Percentiles rank a stretch among this genome's conserved stretches.
These are phyloP conservation scores for Dendronephthya gigantea DNA, from an alignment of 64 coral and sea anemone genomes.

Conservation along the genomic window DNA sequence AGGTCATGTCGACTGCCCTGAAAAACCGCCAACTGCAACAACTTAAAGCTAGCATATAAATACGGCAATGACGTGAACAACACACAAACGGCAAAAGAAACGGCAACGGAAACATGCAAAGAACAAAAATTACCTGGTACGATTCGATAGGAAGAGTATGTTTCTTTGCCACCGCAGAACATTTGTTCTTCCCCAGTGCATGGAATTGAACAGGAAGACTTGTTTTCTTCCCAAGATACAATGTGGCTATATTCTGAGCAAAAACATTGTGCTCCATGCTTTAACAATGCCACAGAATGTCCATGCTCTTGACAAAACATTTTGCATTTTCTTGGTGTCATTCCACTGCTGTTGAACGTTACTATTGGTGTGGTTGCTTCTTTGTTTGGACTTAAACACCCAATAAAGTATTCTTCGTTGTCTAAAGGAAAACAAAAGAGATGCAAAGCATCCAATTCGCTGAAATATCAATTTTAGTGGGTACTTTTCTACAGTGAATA, in stretches of 20 bases:
- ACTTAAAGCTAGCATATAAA: no score
- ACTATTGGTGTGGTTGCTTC: background rate
- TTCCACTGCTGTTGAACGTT: background rate
- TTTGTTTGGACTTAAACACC: background rate
- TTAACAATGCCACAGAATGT: background rate
- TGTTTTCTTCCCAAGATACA: background rate
- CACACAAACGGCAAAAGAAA: no score
- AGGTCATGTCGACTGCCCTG: no score
- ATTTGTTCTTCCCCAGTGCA: background rate
- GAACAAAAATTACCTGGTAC: background rate
- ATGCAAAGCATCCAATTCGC: background rate
- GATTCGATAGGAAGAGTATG: background rate
- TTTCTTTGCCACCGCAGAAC: background rate
- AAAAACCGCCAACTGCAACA: no score
- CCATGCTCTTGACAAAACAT: background rate
- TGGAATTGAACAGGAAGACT: background rate
- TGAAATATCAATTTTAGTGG: no score
- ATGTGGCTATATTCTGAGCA: background rate
- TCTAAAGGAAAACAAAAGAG: background rate
- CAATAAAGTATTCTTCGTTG: background rate
- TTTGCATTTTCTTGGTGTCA: background rate
- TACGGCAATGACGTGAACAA: no score
- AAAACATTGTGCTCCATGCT: background rate
- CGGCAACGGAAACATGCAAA: background rate
- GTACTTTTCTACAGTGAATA: background rate